These are phyloP conservation scores for Sinelater perroti DNA, from an alignment of 2,888 invertebrate species.

Conservation along the genomic window DNA sequence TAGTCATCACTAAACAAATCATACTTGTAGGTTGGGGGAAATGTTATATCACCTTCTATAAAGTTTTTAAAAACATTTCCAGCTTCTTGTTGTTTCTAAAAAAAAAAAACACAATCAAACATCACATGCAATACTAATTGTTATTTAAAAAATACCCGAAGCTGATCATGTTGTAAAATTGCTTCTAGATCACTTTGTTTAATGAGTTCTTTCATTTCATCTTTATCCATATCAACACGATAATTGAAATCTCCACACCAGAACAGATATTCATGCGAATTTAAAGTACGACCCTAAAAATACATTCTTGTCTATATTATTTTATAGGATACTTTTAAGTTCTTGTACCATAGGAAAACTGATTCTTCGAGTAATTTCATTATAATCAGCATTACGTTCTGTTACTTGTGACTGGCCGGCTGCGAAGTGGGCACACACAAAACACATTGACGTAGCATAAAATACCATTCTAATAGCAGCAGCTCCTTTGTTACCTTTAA, in stretches of 20 bases:
- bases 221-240: conserved; percentile 93
- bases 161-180: conserved; percentile 87
- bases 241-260: conserved; percentile 99
- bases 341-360: conserved; percentile 82
- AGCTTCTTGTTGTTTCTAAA: conserved; percentile 75
- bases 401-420: conserved; percentile 96
- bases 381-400: conserved; percentile 96
- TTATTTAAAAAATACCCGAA: conserved; percentile 62
- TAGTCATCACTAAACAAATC: conserved; percentile 98
- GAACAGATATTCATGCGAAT: conserved; percentile 97
- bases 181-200: conserved; percentile 77
- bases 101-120: conserved; percentile 17
- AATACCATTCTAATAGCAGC: conserved; percentile 91
- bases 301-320: not conserved
- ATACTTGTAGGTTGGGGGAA: conserved; percentile 98
- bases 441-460: conserved; percentile 94
- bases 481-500: conserved; percentile 89
- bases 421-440: conserved; percentile 98
- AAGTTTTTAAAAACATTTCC: conserved; percentile 92
- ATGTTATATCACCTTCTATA: conserved; percentile 88
- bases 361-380: conserved; percentile 92
- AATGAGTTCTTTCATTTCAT: conserved; percentile 88
- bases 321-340: no score
- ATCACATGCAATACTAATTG: not conserved
- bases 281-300: conserved; percentile 79